Evolutionary conservation across 2,113 vertebrate species (phyloP).

Genomic region (Sisor rabdophorus): DNA sequence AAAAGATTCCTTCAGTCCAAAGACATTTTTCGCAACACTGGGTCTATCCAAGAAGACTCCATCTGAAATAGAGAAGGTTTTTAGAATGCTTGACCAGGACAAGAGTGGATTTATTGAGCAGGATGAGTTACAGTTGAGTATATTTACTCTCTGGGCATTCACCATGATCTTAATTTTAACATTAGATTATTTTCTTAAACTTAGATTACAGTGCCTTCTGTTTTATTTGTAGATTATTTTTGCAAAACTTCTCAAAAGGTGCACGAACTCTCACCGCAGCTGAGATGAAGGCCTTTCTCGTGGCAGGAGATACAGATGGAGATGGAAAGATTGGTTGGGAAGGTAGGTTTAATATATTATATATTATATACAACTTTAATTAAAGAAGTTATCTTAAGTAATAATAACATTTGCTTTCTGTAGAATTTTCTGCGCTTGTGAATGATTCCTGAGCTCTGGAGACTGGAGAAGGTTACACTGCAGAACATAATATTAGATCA

Average conservation of each 20-base stretch:
- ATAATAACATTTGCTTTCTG: constrained; percentile 25
- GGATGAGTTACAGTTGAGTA: constrained; percentile 70
- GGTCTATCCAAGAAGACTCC: constrained; percentile 66
- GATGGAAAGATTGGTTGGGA: constrained; percentile 69
- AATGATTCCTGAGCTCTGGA: constrained; percentile 56
- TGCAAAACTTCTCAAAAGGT: constrained; percentile 67
- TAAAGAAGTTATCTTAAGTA: neutral
- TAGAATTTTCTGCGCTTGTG: constrained; percentile 67
- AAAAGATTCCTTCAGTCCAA: constrained; percentile 64
- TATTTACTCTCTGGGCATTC: neutral
- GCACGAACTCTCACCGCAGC: constrained; percentile 60
- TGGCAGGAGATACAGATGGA: constrained; percentile 63
- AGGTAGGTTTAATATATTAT: constrained; percentile 46
- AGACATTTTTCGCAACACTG: constrained; percentile 63
- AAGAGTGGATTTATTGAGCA: constrained; percentile 69
- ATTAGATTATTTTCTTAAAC: neutral
- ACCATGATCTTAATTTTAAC: neutral
- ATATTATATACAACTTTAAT: neutral
- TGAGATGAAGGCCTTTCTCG: constrained; percentile 66
- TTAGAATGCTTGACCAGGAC: constrained; percentile 69
- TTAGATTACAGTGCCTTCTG: neutral
- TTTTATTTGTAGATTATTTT: constrained; percentile 59
- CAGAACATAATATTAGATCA: neutral
- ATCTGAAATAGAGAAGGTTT: constrained; percentile 63
- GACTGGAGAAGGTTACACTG: neutral